Conservation (phyloP, 2,888 invertebrate genomes). For the Cecidostiba fungosa region DNA sequence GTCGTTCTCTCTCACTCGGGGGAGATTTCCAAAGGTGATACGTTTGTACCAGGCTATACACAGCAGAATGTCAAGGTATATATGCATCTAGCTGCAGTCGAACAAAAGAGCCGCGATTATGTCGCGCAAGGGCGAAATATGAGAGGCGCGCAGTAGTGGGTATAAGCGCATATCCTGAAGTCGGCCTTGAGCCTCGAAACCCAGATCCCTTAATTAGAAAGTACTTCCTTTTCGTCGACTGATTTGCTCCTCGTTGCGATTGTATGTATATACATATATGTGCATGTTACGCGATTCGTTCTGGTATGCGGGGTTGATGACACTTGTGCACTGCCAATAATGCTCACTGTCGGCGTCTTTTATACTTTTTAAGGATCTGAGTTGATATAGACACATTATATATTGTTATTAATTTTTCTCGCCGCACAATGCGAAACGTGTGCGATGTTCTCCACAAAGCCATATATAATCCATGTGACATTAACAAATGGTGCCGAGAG, state of each 20-base stretch:
- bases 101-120: conserved; percentile 49
- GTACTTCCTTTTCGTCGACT: conserved; percentile 52
- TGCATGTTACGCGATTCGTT: background rate
- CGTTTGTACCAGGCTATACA: background rate
- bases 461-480: background rate
- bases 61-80: conserved; percentile 60
- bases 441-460: background rate
- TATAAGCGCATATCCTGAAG: background rate
- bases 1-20: background rate
- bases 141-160: background rate
- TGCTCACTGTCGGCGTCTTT: too few species aligned
- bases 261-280: background rate
- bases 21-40: conserved; percentile 38
- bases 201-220: conserved; percentile 65
- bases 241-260: background rate
- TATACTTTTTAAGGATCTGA: too few species aligned
- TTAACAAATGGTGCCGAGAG: background rate
- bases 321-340: background rate
- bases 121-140: conserved; percentile 56
- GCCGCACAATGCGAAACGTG: too few species aligned
- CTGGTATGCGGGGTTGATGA: conserved; percentile 7
- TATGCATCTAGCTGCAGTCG: background rate
- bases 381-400: too few species aligned
- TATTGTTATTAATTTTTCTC: too few species aligned
- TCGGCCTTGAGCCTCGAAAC: conserved; percentile 58